A percentile compares a stretch with the other conserved stretches of the same genome.
Conservation (phyloP, 2,888 invertebrate species). For the Portevinia maculata region DNA sequence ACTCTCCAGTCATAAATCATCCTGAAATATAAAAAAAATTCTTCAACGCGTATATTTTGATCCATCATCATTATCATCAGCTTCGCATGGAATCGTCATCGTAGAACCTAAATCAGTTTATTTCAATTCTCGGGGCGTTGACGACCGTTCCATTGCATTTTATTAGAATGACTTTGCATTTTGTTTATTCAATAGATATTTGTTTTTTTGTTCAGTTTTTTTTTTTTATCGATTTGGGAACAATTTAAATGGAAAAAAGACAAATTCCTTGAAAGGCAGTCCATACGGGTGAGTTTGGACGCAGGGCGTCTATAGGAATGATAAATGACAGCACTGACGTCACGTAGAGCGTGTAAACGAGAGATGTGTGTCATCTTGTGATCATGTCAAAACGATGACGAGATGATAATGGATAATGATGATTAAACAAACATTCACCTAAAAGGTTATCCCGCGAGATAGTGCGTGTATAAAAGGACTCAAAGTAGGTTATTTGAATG, state of each 20-base stretch:
- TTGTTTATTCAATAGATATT: too few species aligned
- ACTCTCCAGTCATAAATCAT: conserved; percentile 65
- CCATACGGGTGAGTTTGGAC: conserved; percentile 51
- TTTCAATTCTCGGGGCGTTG: conserved; percentile 65
- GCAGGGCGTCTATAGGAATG: conserved; percentile 50
- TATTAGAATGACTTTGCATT: conserved; percentile 61
- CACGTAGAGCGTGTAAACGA: conserved; percentile 70
- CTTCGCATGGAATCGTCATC: conserved; percentile 49
- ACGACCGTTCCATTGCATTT: conserved; percentile 57
- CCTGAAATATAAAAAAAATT: conserved; percentile 32
- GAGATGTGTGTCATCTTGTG: conserved; percentile 62
- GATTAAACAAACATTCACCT: conserved; percentile 37
- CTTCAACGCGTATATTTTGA: conserved; percentile 68
- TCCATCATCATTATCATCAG: conserved; percentile 72
- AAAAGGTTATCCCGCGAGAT: too few species aligned
- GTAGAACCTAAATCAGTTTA: conserved; percentile 58
- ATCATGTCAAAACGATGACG: conserved; percentile 67
- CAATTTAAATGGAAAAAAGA: conserved; percentile 38
- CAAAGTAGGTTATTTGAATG: too few species aligned
- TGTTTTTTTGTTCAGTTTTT: conserved; percentile 8
- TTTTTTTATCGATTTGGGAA: conserved; percentile 59
- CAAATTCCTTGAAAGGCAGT: conserved; percentile 63
- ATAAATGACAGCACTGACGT: conserved; percentile 67
- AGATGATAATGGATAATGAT: conserved; percentile 48
- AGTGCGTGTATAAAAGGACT: too few species aligned